phyloP scores from a whole-genome alignment of 2,113 vertebrate genomes.

The Microtus pennsylvanicus region DNA sequence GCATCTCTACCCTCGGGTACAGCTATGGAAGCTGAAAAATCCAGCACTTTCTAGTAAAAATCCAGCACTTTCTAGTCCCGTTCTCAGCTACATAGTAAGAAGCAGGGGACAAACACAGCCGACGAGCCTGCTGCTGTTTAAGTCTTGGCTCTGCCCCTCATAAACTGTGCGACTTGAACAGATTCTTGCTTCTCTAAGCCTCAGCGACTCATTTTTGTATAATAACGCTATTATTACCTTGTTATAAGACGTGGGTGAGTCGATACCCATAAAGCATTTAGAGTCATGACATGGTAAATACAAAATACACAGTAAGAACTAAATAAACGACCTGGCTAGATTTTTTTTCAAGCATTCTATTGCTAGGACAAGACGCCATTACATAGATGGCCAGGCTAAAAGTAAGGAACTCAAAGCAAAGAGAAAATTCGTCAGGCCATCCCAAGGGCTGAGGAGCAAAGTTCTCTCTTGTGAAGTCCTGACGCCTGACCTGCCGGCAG shows the following conservation, averaged over 20 bases:
- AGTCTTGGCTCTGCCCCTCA: not conserved
- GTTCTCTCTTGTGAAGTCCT: not conserved
- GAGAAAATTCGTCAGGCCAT: not conserved
- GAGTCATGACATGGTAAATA: not conserved
- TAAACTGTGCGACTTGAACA: not conserved
- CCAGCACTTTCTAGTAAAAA: not conserved
- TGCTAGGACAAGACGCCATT: not conserved
- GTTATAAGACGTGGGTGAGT: not conserved
- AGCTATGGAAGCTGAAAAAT: not conserved
- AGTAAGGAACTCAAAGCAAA: not conserved
- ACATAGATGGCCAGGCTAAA: not conserved
- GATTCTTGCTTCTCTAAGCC: not conserved
- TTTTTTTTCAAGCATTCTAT: not conserved
- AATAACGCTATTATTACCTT: not conserved
- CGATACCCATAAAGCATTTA: not conserved
- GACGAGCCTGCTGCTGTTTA: not conserved
- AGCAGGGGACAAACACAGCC: not conserved
- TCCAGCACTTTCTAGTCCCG: not conserved
- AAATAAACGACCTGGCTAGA: not conserved
- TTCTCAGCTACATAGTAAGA: not conserved
- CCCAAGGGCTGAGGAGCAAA: not conserved
- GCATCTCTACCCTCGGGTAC: not conserved
- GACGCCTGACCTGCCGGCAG: not conserved
- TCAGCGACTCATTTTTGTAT: not conserved
- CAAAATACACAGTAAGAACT: not conserved